Conservation (phyloP, 2,888 invertebrate species). For the Drosophila kuntzei region DNA sequence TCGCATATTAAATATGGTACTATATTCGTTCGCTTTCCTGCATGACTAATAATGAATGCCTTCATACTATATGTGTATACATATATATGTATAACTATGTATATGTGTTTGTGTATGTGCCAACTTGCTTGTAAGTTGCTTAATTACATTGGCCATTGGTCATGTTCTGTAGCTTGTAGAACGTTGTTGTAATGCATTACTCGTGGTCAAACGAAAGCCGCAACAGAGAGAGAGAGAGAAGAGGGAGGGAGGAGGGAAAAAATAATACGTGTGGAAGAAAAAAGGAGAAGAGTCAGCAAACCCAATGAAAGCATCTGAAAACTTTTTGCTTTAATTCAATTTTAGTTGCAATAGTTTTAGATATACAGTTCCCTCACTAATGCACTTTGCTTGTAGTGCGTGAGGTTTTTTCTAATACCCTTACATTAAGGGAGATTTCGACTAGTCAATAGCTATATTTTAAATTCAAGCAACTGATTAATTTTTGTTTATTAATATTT, state of each 20-base stretch:
- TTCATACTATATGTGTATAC: slow-evolving; percentile 12
- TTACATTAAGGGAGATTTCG: neutral
- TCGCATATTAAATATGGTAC: slow-evolving; percentile 76
- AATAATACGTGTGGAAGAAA: slow-evolving; percentile 3
- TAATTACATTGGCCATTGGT: slow-evolving; percentile 71
- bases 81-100: slow-evolving; percentile 12
- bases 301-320: slow-evolving; percentile 40
- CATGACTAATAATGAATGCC: slow-evolving; percentile 64
- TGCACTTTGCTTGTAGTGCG: slow-evolving; percentile 69
- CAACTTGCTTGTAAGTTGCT: slow-evolving; percentile 69
- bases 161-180: slow-evolving; percentile 51
- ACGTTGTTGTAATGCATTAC: slow-evolving; percentile 74
- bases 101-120: slow-evolving; percentile 23
- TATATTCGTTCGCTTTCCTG: slow-evolving; percentile 37
- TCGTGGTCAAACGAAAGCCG: slow-evolving; percentile 61
- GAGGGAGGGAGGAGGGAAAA: slow-evolving; percentile 4
- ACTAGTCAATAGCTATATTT: neutral
- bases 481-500: neutral
- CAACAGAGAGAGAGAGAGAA: slow-evolving; percentile 24
- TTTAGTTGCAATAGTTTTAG: slow-evolving; percentile 70
- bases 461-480: neutral
- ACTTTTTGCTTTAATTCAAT: slow-evolving; percentile 75
- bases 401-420: slow-evolving; percentile 16
- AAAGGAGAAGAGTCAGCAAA: slow-evolving; percentile 7
- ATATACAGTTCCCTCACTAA: slow-evolving; percentile 51